Percentiles rank a stretch among this genome's conserved stretches.
phyloP scores from a whole-genome alignment of 1,140 invertebrate species.

The Tribolium madens region DNA sequence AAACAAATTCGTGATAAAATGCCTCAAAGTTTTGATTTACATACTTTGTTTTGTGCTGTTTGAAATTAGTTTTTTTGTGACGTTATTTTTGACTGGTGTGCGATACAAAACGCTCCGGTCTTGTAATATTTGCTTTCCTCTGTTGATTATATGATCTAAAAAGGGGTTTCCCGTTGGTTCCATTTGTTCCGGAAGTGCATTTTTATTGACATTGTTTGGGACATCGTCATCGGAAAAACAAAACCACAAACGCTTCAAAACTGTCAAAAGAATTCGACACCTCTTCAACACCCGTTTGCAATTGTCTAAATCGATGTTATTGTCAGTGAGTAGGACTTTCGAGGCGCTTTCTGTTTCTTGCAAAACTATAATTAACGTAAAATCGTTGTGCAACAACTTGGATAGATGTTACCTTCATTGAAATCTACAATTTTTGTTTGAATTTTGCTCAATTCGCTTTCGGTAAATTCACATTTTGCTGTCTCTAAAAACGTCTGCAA shows the following conservation, averaged over 20 bases:
- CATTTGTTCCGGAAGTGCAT: neutral
- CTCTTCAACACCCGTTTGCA: conserved; percentile 53
- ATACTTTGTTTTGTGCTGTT: too few species aligned
- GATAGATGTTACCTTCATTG: neutral
- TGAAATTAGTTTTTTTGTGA: too few species aligned
- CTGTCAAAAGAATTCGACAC: conserved; percentile 51
- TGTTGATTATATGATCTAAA: conserved; percentile 46
- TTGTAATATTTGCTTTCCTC: conserved; percentile 53
- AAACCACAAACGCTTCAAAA: conserved; percentile 48
- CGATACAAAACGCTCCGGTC: conserved; percentile 54
- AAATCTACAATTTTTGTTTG: conserved; percentile 11
- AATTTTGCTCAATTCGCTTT: conserved; percentile 1
- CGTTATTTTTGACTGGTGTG: conserved; percentile 28
- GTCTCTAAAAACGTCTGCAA: neutral
- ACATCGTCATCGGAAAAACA: conserved; percentile 40
- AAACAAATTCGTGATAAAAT: conserved; percentile 11
- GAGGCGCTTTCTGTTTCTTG: conserved; percentile 52
- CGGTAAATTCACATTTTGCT: neutral
- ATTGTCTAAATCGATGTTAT: neutral
- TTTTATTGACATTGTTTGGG: neutral
- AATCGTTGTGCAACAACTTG: neutral
- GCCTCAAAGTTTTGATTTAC: too few species aligned
- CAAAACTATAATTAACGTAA: conserved; percentile 49
- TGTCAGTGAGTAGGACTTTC: conserved; percentile 43
- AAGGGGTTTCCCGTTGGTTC: conserved; percentile 38